phyloP scores from a whole-genome alignment of 2,888 invertebrate genomes.

The Calameuta filiformis region DNA sequence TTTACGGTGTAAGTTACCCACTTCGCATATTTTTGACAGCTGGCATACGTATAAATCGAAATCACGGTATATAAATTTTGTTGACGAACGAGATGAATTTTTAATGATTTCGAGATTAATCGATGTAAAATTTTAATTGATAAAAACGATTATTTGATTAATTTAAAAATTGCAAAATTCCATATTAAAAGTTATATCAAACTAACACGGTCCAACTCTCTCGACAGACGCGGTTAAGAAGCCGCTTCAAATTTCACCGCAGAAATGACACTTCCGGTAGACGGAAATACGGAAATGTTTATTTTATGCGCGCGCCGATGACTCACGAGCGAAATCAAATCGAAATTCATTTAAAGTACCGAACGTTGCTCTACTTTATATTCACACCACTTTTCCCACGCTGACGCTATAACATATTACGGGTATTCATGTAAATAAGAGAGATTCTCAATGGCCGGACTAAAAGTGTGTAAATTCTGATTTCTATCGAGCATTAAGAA shows the following conservation, averaged over 20 bases:
- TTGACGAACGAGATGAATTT: too few relatives aligned
- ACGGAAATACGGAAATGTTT: background rate
- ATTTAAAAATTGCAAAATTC: too few relatives aligned
- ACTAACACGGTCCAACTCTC: too few relatives aligned
- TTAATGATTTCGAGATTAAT: background rate
- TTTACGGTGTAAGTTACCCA: background rate
- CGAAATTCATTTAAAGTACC: background rate
- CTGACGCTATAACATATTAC: background rate
- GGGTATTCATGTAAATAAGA: background rate
- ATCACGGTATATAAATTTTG: background rate
- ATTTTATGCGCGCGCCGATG: background rate
- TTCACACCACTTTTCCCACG: background rate
- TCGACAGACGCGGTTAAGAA: too few relatives aligned
- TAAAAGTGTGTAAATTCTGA: background rate
- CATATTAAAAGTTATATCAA: too few relatives aligned
- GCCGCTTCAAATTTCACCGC: background rate
- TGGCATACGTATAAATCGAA: background rate
- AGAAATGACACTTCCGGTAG: background rate
- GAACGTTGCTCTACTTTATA: background rate
- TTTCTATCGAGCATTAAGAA: background rate
- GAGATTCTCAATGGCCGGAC: background rate
- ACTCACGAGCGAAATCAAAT: background rate
- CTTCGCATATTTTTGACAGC: background rate
- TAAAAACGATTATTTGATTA: too few relatives aligned
- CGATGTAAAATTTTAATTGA: background rate